phyloP scores from a whole-genome alignment of 2,888 invertebrate genomes.

The Mycalesis mineus region DNA sequence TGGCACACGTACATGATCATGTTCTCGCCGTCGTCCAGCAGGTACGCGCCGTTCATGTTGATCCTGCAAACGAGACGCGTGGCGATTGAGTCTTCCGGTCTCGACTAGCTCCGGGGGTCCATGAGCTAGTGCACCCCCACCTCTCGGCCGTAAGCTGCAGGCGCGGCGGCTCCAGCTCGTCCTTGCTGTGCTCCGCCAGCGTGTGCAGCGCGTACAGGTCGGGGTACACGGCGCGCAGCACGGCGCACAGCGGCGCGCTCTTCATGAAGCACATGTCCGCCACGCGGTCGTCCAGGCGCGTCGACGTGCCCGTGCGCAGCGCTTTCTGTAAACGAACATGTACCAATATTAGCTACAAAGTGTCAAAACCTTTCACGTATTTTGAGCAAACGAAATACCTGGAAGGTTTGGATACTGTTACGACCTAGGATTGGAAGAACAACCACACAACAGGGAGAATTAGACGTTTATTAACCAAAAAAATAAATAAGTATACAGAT shows the following conservation, averaged over 20 bases:
- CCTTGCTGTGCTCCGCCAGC: slow-evolving; percentile 61
- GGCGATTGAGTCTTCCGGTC: slow-evolving; percentile 51
- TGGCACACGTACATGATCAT: slow-evolving; percentile 92
- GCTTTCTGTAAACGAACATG: slow-evolving; percentile 79
- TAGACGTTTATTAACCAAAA: too few relatives aligned
- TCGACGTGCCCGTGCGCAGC: slow-evolving; percentile 92
- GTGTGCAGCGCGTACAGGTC: slow-evolving; percentile 92
- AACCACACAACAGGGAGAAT: too few relatives aligned
- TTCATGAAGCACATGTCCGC: slow-evolving; percentile 97
- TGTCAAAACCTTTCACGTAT: too few relatives aligned
- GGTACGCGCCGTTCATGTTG: slow-evolving; percentile 89
- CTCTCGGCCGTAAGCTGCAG: slow-evolving; percentile 91
- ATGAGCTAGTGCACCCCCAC: slow-evolving; percentile 62
- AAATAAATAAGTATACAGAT: too few relatives aligned
- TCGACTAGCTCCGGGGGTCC: slow-evolving; percentile 49
- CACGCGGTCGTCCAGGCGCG: slow-evolving; percentile 94
- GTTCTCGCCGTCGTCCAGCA: slow-evolving; percentile 91
- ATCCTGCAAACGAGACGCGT: slow-evolving; percentile 60
- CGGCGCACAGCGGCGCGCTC: slow-evolving; percentile 86
- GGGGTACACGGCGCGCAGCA: slow-evolving; percentile 93
- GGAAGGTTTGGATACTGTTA: too few relatives aligned
- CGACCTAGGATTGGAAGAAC: too few relatives aligned
- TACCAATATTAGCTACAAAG: too few relatives aligned
- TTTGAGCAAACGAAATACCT: too few relatives aligned
- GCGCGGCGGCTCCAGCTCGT: slow-evolving; percentile 81